A percentile compares a stretch with the other conserved stretches of the same genome.
Evolutionary conservation across 2,888 invertebrate genomes (phyloP).

Genomic region (Tetropium fuscum): DNA sequence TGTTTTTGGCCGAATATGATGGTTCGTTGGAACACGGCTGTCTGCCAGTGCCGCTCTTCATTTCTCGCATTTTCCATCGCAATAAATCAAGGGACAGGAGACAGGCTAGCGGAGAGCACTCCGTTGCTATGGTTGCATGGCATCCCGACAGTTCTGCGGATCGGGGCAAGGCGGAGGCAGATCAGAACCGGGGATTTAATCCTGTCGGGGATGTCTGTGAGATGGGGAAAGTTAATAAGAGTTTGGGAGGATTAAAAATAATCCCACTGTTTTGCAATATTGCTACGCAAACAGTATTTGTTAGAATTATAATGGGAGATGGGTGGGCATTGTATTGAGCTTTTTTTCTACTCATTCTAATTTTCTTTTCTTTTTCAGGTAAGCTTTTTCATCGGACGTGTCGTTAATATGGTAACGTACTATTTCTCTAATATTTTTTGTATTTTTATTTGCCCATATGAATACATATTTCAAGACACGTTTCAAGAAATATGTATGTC

Average conservation of each 20-base stretch:
- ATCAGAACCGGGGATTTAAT: slow-evolving; percentile 66
- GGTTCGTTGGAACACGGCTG: slow-evolving; percentile 53
- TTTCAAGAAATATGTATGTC: too few species aligned
- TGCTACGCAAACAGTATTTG: slow-evolving; percentile 51
- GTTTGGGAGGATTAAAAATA: slow-evolving; percentile 67
- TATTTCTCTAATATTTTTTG: too few species aligned
- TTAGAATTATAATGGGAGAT: slow-evolving; percentile 42
- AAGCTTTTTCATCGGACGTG: slow-evolving; percentile 9
- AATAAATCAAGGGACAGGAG: slow-evolving; percentile 69
- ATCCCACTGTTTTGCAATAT: slow-evolving; percentile 67
- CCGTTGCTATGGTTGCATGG: slow-evolving; percentile 68
- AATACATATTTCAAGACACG: too few species aligned
- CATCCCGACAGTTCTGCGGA: slow-evolving; percentile 65
- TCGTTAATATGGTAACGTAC: slow-evolving; percentile 23
- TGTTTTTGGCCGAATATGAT: slow-evolving; percentile 48
- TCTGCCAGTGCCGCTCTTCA: slow-evolving; percentile 67
- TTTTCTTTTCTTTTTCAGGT: slow-evolving; percentile 38
- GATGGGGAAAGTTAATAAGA: slow-evolving; percentile 67
- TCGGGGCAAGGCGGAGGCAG: slow-evolving; percentile 50
- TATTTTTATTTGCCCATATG: too few species aligned
- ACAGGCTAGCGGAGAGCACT: slow-evolving; percentile 67
- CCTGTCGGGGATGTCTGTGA: slow-evolving; percentile 64
- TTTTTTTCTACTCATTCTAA: slow-evolving; percentile 24
- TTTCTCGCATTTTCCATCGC: slow-evolving; percentile 69
- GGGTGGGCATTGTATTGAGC: slow-evolving; percentile 32